Evolutionary conservation across 2,888 invertebrate genomes (phyloP).

Genomic region (Apantesis nais): DNA sequence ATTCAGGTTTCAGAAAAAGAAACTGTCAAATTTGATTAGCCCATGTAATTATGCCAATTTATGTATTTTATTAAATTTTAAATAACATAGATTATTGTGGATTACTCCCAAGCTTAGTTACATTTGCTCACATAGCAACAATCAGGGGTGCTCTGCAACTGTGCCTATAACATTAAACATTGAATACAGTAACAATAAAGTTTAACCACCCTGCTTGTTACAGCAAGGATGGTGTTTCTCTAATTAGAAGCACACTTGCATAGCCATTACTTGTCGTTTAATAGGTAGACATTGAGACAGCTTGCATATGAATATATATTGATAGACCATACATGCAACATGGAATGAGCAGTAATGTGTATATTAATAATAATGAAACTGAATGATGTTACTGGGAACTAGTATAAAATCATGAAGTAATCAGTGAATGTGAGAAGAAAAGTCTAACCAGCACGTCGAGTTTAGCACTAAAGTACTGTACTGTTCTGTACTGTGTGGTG

Average conservation of each 20-base stretch:
- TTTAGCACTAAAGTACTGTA: slow-evolving; percentile 11
- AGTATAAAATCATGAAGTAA: slow-evolving; percentile 23
- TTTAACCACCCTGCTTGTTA: neutral
- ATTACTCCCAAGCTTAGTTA: slow-evolving; percentile 42
- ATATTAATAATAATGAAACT: slow-evolving; percentile 30
- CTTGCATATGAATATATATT: slow-evolving; percentile 29
- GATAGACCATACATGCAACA: slow-evolving; percentile 50
- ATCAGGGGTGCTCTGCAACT: slow-evolving; percentile 34
- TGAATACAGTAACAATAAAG: neutral
- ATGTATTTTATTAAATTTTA: slow-evolving; percentile 38
- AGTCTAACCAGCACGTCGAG: slow-evolving; percentile 26
- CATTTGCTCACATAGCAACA: slow-evolving; percentile 41
- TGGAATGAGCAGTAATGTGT: slow-evolving; percentile 34
- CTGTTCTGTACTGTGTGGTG: slow-evolving; percentile 7
- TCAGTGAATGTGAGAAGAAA: slow-evolving; percentile 28
- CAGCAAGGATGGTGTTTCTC: neutral
- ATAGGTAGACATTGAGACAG: slow-evolving; percentile 25
- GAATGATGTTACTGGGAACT: slow-evolving; percentile 22
- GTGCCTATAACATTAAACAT: slow-evolving; percentile 13
- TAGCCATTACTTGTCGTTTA: slow-evolving; percentile 19
- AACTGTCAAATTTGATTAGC: too few species aligned
- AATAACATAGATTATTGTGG: slow-evolving; percentile 29
- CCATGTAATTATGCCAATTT: slow-evolving; percentile 27
- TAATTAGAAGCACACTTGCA: slow-evolving; percentile 21
- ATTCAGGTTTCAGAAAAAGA: too few species aligned